Evolutionary conservation across 2,888 invertebrate species (phyloP).

Genomic region (Chaetoderma sp.): DNA sequence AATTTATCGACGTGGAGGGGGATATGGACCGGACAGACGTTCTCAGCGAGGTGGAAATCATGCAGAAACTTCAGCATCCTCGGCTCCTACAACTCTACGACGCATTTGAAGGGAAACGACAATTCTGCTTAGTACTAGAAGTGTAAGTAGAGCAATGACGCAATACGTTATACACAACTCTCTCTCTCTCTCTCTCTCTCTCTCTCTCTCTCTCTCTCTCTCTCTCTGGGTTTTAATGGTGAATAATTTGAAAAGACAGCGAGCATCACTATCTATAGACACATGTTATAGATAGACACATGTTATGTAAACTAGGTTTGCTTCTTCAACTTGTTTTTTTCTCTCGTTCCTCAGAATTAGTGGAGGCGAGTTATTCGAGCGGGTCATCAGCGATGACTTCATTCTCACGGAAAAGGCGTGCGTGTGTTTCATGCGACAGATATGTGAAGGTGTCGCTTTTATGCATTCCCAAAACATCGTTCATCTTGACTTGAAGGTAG

Average conservation of each 20-base stretch:
- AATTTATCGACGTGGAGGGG: conserved; percentile 87
- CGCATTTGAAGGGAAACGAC: conserved; percentile 84
- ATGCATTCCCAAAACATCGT: conserved; percentile 95
- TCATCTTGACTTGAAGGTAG: conserved; percentile 96
- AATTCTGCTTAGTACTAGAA: conserved; percentile 97
- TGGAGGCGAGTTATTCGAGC: conserved; percentile 98
- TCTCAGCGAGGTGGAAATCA: conserved; percentile 95
- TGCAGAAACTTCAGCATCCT: conserved; percentile 94
- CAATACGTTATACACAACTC: neutral
- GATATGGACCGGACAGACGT: conserved; percentile 89
- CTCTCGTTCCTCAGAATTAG: conserved; percentile 80
- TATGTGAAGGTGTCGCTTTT: conserved; percentile 97
- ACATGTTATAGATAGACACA: too few relatives aligned
- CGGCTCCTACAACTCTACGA: conserved; percentile 97
- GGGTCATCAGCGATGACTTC: conserved; percentile 98
- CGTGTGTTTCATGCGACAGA: conserved; percentile 96
- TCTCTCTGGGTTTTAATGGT: too few relatives aligned
- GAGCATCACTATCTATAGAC: too few relatives aligned
- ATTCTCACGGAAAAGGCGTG: conserved; percentile 96
- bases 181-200: too few relatives aligned
- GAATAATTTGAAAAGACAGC: too few relatives aligned
- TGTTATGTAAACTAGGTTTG: neutral
- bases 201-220: too few relatives aligned
- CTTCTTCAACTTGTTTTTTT: neutral
- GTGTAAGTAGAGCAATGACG: conserved; percentile 82